A percentile compares a stretch with the other conserved stretches of the same genome.
These are phyloP conservation scores for Zygogramma bicolorata DNA, from an alignment of 2,888 invertebrate species.

Conservation along the genomic window DNA sequence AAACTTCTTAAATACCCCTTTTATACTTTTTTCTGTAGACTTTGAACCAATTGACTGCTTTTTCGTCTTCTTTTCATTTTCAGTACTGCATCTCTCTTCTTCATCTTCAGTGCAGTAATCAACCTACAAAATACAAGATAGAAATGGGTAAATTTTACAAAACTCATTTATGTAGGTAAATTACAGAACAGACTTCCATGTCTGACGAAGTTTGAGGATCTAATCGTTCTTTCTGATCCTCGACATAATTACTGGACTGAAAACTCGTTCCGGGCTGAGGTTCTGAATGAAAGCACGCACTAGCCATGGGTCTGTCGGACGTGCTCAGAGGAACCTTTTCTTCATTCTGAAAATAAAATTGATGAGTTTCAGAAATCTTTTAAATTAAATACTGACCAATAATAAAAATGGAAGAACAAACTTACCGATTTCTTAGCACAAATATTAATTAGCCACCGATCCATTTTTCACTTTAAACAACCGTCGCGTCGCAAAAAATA, in stretches of 20 bases:
- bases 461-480: neutral
- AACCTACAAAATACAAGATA: slow-evolving; percentile 16
- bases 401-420: neutral
- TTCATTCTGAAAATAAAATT: neutral
- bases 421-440: neutral
- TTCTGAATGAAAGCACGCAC: slow-evolving; percentile 2
- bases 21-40: neutral
- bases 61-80: slow-evolving; percentile 7
- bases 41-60: slow-evolving; percentile 10
- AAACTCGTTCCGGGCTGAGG: slow-evolving; percentile 12
- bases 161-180: neutral
- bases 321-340: neutral
- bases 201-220: slow-evolving; percentile 6
- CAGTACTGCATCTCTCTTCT: slow-evolving; percentile 9
- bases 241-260: slow-evolving; percentile 6
- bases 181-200: neutral
- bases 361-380: slow-evolving; percentile 4
- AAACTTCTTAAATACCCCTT: slow-evolving; percentile 10
- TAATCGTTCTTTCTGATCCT: slow-evolving; percentile 9
- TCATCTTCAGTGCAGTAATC: slow-evolving; percentile 1
- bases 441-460: neutral
- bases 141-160: slow-evolving; percentile 1
- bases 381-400: neutral
- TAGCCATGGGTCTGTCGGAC: neutral
- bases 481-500: neutral